Base-by-base conservation (phyloP, 2,888 invertebrate species). In the Artemia sp. region DNA sequence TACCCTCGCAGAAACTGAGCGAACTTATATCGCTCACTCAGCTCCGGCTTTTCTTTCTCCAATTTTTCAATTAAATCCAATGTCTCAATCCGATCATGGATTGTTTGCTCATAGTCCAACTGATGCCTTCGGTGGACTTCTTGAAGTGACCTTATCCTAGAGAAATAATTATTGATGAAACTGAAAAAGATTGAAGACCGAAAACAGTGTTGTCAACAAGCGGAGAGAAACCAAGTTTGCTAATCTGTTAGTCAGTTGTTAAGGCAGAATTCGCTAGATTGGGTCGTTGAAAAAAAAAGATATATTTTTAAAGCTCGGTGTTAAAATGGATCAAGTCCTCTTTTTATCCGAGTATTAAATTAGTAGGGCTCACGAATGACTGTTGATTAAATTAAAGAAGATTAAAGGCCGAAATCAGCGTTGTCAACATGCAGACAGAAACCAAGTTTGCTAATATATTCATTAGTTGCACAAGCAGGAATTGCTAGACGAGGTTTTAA, bases 1-100 rank as follows among this genome's bases (percentile, higher is more conserved):
- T 93, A 97, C 77, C 92, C 92, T 78, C 92, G 85, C 76, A 92
- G 85, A 81, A 94, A 91, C 83, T 97, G 96, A 83, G 93, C 96
- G 81, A 94, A 90, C 76, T 85, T 82, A 83, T 92, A 96, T 74
- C 89, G 87, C 71, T 86, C 85, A 74, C 90, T 91, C 70, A 92
- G 84, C 72, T 79, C 78, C 19, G 85, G 85, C 70, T 83, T 83
- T 73, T 83, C 82, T 67, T 78, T 76, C 73, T 85, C 84, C 72
- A 81, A 76, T 67, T 78, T 76, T 70, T 76, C 76, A 70, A 80
- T 77, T 68, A 85, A 82, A 73, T 82, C 75, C 74, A 84, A 83
- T 73, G 79, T 77, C 67, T 78, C 77, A 52, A 77, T 77, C 66
- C 81, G 74, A 67, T 81, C 79, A 64, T 75, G 75, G 12, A 81